phyloP scores from a whole-genome alignment of 2,113 vertebrate species.

The Cisticola juncidis region DNA sequence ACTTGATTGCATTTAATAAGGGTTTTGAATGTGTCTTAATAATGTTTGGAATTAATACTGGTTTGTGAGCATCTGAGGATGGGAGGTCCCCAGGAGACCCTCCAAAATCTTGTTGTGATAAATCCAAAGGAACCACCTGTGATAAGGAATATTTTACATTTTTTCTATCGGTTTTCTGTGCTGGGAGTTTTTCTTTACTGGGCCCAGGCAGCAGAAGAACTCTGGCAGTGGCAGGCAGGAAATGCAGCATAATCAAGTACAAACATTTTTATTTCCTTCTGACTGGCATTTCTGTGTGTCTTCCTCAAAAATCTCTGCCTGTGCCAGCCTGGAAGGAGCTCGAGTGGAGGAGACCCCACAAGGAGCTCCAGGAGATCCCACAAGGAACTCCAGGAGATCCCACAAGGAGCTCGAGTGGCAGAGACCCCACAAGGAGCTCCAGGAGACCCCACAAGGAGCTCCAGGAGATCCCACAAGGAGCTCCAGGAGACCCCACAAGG shows the following conservation, averaged over 20 bases:
- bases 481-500: neutral
- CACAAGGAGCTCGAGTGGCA: too few species aligned
- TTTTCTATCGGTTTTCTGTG: neutral
- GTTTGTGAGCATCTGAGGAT: conserved; percentile 36
- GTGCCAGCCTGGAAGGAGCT: neutral
- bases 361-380: neutral
- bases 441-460: neutral
- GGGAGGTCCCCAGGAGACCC: conserved; percentile 39
- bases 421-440: neutral
- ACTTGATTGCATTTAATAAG: conserved; percentile 72
- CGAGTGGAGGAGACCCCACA: neutral
- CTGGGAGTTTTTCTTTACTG: neutral
- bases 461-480: neutral
- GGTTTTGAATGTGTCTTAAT: conserved; percentile 58
- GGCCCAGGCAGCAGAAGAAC: neutral
- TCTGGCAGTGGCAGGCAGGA: neutral
- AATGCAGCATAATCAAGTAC: fast-evolving
- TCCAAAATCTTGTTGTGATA: conserved; percentile 46
- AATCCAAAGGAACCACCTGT: conserved; percentile 19
- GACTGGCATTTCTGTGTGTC: fast-evolving
- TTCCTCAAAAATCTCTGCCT: neutral
- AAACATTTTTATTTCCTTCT: neutral
- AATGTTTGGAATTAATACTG: conserved; percentile 68
- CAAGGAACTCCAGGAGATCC: too few species aligned
- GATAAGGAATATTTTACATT: neutral